Evolutionary conservation across 1,140 invertebrate species (phyloP).

Genomic region (Diuraphis noxia): DNA sequence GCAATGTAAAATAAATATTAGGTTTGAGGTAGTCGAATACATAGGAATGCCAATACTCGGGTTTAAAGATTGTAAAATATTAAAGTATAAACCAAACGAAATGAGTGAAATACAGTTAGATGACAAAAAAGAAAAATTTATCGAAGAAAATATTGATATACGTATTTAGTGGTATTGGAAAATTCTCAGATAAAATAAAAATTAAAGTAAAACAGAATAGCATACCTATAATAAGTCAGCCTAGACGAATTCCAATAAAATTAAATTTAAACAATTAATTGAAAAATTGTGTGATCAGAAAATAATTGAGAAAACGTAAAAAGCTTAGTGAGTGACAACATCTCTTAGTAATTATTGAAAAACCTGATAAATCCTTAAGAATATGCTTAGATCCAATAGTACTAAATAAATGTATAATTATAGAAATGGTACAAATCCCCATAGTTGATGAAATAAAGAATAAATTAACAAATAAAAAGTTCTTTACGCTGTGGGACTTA

Average conservation of each 20-base stretch:
- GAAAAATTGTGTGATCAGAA: too few species aligned
- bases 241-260: background rate
- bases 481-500: too few species aligned
- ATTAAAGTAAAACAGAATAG: constrained; percentile 8
- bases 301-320: too few species aligned
- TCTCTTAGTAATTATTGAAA: constrained; percentile 59
- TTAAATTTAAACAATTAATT: too few species aligned
- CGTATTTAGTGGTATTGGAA: too few species aligned
- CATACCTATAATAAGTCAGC: background rate
- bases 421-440: too few species aligned
- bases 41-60: constrained; percentile 4
- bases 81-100: constrained; percentile 6
- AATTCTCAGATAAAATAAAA: background rate
- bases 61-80: background rate
- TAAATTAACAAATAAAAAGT: too few species aligned
- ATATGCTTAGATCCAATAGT: constrained; percentile 51
- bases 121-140: too few species aligned
- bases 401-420: constrained; percentile 33
- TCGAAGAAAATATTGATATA: too few species aligned
- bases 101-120: constrained; percentile 20
- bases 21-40: background rate
- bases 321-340: constrained; percentile 58
- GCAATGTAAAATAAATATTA: too few species aligned
- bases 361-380: constrained; percentile 58
- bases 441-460: background rate